phyloP scores from a whole-genome alignment of 2,113 vertebrate species.

The Phrynosoma platyrhinos region DNA sequence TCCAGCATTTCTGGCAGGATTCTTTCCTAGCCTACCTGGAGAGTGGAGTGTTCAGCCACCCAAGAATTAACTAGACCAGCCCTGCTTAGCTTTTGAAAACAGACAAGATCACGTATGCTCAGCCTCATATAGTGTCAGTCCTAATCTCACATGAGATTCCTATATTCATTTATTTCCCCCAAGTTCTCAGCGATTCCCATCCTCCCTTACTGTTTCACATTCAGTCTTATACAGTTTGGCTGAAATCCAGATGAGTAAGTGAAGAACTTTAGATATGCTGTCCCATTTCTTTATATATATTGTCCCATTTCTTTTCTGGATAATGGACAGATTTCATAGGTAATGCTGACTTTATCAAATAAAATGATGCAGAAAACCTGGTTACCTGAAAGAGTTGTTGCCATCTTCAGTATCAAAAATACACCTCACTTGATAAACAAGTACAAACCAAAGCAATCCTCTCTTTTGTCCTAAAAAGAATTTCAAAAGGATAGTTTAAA shows the following conservation, averaged over 20 bases:
- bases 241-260: background rate
- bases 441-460: constrained; percentile 23
- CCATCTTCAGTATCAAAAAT: constrained; percentile 49
- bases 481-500: background rate
- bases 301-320: background rate
- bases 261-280: background rate
- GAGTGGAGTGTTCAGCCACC: too few relatives aligned
- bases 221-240: background rate
- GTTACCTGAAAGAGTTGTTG: constrained; percentile 65
- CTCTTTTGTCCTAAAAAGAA: constrained; percentile 12
- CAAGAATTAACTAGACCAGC: too few relatives aligned
- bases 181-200: background rate
- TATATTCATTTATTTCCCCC: background rate
- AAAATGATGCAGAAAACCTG: background rate
- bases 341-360: background rate
- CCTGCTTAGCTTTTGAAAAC: too few relatives aligned
- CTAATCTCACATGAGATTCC: background rate
- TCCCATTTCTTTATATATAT: too few relatives aligned
- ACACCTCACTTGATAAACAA: background rate
- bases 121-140: too few relatives aligned
- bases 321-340: background rate
- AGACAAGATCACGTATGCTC: too few relatives aligned
- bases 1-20: too few relatives aligned
- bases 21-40: too few relatives aligned
- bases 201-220: background rate